Conservation (phyloP, 2,888 invertebrate species). For the Andrena bucephala region DNA sequence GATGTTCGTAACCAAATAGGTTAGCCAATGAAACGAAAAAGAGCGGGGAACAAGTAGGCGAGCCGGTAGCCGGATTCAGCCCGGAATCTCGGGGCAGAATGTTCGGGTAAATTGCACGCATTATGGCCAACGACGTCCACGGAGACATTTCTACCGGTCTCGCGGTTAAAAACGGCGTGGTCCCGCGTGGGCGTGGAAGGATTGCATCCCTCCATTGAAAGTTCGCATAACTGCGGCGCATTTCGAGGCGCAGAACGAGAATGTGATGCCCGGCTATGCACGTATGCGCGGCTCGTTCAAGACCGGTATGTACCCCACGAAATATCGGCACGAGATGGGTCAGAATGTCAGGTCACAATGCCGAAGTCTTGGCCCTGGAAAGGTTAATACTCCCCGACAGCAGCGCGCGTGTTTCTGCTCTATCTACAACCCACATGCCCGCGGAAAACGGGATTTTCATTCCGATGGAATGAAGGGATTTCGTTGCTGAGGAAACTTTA, state of each 20-base stretch:
- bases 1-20: slow-evolving; percentile 4
- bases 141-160: slow-evolving; percentile 27
- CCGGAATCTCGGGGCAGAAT: slow-evolving; percentile 3
- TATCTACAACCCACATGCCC: not conserved
- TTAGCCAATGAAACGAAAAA: not conserved
- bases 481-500: not conserved
- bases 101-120: slow-evolving; percentile 30
- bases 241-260: slow-evolving; percentile 52
- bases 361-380: slow-evolving; percentile 57
- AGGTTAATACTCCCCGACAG: slow-evolving; percentile 67
- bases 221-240: slow-evolving; percentile 47
- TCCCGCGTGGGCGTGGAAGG: not conserved
- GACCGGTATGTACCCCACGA: slow-evolving; percentile 47
- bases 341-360: slow-evolving; percentile 69
- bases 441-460: not conserved
- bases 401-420: slow-evolving; percentile 22
- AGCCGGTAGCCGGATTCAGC: no score
- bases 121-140: slow-evolving; percentile 26
- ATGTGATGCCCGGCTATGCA: slow-evolving; percentile 36
- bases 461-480: not conserved
- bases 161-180: slow-evolving; percentile 33
- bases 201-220: slow-evolving; percentile 16
- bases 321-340: slow-evolving; percentile 62
- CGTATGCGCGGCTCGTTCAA: slow-evolving; percentile 44
- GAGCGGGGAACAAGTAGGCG: not conserved